Conservation (phyloP, 2,888 invertebrate species). For the Fragum sueziense region DNA sequence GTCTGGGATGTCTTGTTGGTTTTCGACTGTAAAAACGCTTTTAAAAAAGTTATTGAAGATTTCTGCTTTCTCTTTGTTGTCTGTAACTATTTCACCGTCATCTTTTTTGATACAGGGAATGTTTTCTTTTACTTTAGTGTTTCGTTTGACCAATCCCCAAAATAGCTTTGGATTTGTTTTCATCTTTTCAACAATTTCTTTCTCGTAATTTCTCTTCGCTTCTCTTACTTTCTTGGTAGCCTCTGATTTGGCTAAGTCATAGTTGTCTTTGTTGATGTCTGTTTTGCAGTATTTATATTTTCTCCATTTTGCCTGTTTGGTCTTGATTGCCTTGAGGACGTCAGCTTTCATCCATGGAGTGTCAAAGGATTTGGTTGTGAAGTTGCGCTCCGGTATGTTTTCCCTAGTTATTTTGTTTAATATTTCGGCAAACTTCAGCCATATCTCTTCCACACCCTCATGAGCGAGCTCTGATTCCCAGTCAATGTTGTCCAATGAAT, state of each 20-base stretch:
- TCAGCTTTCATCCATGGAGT: not conserved
- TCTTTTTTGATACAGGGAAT: not conserved
- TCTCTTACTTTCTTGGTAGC: too few relatives aligned
- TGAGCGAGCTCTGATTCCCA: not conserved
- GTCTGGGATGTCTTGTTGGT: not conserved
- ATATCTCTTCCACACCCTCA: not conserved
- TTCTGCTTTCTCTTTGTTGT: not conserved
- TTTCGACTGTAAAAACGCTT: slow-evolving; percentile 1
- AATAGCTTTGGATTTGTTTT: not conserved
- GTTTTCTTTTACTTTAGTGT: not conserved
- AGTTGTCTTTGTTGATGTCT: not conserved
- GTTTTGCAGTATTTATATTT: slow-evolving; percentile 2
- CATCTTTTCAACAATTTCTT: not conserved
- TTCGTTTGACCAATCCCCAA: not conserved
- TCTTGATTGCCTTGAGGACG: not conserved
- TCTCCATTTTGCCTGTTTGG: not conserved
- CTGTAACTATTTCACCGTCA: not conserved
- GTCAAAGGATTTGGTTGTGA: not conserved
- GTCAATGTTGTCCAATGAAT: not conserved
- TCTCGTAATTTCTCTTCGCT: not conserved
- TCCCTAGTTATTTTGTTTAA: not conserved
- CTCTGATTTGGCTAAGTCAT: too few relatives aligned
- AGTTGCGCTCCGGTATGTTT: slow-evolving; percentile 1
- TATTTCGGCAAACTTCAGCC: not conserved
- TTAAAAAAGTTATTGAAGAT: not conserved